Percentiles rank a stretch among this genome's conserved stretches.
Conservation (phyloP, 2,888 invertebrate species). For the Sericinus montela region DNA sequence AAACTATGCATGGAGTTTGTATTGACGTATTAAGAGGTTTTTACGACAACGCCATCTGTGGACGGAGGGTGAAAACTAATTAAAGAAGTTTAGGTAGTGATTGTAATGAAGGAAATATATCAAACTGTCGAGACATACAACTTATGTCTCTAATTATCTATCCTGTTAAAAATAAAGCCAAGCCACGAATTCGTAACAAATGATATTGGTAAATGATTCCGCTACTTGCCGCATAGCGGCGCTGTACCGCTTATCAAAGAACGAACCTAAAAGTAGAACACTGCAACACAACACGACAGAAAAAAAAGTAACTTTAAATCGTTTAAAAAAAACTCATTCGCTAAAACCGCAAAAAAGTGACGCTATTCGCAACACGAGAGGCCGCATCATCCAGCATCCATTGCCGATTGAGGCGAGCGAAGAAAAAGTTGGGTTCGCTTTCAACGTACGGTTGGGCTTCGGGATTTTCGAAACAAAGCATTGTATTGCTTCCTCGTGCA, state of each 20-base stretch:
- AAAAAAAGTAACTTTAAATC: conserved; percentile 16
- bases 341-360: conserved; percentile 35
- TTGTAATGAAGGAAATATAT: too few species aligned
- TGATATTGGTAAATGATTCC: neutral
- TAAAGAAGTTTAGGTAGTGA: too few species aligned
- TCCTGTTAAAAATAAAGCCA: too few species aligned
- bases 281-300: conserved; percentile 23
- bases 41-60: conserved; percentile 52
- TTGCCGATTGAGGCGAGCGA: conserved; percentile 26
- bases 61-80: neutral
- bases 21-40: conserved; percentile 23
- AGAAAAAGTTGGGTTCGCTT: conserved; percentile 23
- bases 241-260: neutral
- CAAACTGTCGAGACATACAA: too few species aligned
- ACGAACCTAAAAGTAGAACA: conserved; percentile 4
- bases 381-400: conserved; percentile 25
- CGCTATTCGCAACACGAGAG: conserved; percentile 34
- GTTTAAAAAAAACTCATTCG: conserved; percentile 35
- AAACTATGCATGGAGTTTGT: conserved; percentile 34
- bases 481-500: conserved; percentile 25
- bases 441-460: conserved; percentile 27
- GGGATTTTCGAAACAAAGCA: conserved; percentile 23
- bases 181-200: too few species aligned
- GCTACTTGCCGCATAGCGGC: neutral
- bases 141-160: too few species aligned